Conservation (phyloP, 2,888 invertebrate genomes). For the Eupithecia abbreviata region DNA sequence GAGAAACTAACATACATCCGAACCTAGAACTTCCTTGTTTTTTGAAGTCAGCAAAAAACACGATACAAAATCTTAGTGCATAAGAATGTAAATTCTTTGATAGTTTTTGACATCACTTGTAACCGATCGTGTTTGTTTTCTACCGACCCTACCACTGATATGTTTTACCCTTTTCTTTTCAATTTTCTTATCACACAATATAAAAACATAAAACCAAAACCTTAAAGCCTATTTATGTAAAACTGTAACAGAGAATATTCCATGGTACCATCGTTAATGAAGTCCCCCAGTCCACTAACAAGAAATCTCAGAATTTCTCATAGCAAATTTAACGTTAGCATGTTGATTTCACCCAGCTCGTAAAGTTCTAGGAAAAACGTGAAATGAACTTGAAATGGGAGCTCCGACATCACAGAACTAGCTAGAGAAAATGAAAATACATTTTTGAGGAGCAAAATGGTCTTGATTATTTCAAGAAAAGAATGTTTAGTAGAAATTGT, state of each 20-base stretch:
- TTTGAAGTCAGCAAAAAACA: too few relatives aligned
- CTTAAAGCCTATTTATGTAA: not conserved
- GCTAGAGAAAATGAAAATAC: constrained; percentile 29
- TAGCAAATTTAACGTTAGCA: constrained; percentile 20
- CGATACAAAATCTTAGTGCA: too few relatives aligned
- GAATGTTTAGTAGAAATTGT: not conserved
- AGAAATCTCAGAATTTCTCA: constrained; percentile 20
- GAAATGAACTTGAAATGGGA: constrained; percentile 24
- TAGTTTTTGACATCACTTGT: not conserved
- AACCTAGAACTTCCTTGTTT: too few relatives aligned
- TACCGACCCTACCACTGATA: not conserved
- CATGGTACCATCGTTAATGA: not conserved
- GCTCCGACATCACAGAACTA: constrained; percentile 24
- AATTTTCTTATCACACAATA: not conserved
- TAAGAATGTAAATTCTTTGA: too few relatives aligned
- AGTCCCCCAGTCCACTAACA: not conserved
- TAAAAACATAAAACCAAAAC: not conserved
- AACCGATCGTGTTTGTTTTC: not conserved
- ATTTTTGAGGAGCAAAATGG: constrained; percentile 18
- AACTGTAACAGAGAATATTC: not conserved
- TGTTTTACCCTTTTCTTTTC: not conserved
- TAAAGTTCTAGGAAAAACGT: constrained; percentile 26
- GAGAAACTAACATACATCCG: too few relatives aligned
- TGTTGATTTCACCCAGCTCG: constrained; percentile 22
- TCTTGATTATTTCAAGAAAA: constrained; percentile 15